These are phyloP conservation scores for Corythornis vintsioides DNA, from an alignment of 2,113 vertebrate genomes.

Conservation along the genomic window DNA sequence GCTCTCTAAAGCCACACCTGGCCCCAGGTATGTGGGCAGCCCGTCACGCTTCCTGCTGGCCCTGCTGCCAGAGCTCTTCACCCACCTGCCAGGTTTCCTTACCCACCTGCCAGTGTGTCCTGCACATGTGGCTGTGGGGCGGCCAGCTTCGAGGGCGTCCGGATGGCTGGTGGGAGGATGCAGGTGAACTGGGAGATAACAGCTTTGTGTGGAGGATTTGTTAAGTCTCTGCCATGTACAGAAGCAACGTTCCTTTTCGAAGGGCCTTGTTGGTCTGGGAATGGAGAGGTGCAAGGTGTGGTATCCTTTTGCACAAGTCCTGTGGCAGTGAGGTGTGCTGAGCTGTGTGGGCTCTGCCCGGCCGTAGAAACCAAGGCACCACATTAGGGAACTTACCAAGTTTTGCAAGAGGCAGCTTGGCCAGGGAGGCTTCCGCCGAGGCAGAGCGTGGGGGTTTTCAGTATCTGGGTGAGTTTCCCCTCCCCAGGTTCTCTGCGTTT, in stretches of 20 bases:
- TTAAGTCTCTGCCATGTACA: neutral
- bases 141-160: neutral
- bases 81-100: neutral
- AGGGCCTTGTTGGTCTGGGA: neutral
- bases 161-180: too few species aligned
- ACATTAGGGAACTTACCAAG: neutral
- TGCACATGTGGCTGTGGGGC: fast-evolving
- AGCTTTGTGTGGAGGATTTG: neutral
- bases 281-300: neutral
- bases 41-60: slow-evolving; percentile 47
- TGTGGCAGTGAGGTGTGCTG: neutral
- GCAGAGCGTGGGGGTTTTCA: neutral
- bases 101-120: neutral
- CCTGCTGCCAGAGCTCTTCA: neutral
- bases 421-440: neutral
- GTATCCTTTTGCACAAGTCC: neutral
- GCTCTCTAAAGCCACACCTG: slow-evolving; percentile 46
- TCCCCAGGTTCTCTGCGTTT: neutral
- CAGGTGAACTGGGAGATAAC: neutral
- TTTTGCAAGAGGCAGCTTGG: slow-evolving; percentile 35
- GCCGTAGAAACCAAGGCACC: neutral
- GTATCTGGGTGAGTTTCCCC: neutral
- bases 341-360: neutral
- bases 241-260: neutral
- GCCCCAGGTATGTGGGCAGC: slow-evolving; percentile 56